Evolutionary conservation across 2,888 invertebrate species (phyloP).

Genomic region (Meteorus cinctellus): DNA sequence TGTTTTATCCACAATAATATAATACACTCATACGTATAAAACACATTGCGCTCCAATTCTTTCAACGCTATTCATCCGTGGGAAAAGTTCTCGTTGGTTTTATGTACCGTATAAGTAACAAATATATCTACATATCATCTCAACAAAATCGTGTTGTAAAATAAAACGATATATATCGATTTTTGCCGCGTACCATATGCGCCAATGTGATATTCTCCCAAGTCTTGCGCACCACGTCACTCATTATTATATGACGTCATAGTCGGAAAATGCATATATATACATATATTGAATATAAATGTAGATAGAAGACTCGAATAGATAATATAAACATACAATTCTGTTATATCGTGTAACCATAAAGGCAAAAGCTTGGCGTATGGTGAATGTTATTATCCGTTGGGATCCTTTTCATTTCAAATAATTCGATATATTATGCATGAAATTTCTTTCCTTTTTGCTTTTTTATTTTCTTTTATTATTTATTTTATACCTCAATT

Average conservation of each 20-base stretch:
- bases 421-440: too few species aligned
- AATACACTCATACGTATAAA: too few species aligned
- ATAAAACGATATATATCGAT: constrained; percentile 11
- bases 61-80: too few species aligned
- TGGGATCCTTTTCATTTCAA: too few species aligned
- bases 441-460: too few species aligned
- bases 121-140: neutral
- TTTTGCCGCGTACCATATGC: neutral
- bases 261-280: neutral
- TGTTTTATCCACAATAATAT: too few species aligned
- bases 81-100: too few species aligned
- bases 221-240: constrained; percentile 16
- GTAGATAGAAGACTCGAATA: neutral
- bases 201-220: neutral
- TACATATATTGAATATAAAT: neutral
- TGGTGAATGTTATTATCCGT: too few species aligned
- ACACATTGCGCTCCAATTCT: too few species aligned
- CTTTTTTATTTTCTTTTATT: too few species aligned
- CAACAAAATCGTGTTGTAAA: constrained; percentile 3
- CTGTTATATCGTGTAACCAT: too few species aligned
- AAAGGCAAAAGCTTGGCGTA: neutral
- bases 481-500: too few species aligned
- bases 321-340: neutral
- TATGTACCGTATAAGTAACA: neutral
- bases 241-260: constrained; percentile 27